Conservation (phyloP, 2,113 vertebrate species). For the Pontoporia blainvillei region DNA sequence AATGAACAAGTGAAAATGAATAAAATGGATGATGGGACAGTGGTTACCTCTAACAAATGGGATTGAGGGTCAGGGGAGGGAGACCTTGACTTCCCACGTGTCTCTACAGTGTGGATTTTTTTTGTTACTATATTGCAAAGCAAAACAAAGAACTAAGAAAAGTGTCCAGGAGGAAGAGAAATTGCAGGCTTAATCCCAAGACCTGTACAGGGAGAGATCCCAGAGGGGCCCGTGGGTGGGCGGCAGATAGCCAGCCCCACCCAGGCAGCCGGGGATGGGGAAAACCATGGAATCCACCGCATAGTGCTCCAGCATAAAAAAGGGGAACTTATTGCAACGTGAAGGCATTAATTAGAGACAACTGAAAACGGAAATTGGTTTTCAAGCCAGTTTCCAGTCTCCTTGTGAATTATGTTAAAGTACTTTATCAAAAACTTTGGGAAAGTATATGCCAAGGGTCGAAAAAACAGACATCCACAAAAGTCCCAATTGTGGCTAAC, state of each 20-base stretch:
- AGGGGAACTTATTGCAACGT: background rate
- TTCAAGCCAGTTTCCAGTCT: background rate
- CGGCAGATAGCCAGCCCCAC: background rate
- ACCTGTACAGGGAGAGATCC: background rate
- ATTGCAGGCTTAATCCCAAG: background rate
- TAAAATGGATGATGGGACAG: background rate
- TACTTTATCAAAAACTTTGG: background rate
- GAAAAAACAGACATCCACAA: background rate
- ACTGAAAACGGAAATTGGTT: background rate
- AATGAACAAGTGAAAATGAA: background rate
- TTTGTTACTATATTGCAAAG: background rate
- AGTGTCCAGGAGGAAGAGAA: background rate
- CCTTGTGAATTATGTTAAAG: background rate
- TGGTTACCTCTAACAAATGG: background rate
- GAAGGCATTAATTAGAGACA: conserved; percentile 11
- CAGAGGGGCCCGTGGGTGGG: background rate
- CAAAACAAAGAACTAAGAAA: background rate
- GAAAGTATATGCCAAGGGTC: background rate
- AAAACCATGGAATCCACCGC: conserved; percentile 57
- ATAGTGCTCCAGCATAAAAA: background rate
- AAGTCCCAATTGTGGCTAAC: background rate
- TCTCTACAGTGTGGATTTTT: background rate
- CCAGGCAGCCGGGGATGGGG: background rate
- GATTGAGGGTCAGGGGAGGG: background rate
- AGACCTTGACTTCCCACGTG: background rate